These are phyloP conservation scores for Diarsia rubi DNA, from an alignment of 2,888 invertebrate genomes.

Conservation along the genomic window DNA sequence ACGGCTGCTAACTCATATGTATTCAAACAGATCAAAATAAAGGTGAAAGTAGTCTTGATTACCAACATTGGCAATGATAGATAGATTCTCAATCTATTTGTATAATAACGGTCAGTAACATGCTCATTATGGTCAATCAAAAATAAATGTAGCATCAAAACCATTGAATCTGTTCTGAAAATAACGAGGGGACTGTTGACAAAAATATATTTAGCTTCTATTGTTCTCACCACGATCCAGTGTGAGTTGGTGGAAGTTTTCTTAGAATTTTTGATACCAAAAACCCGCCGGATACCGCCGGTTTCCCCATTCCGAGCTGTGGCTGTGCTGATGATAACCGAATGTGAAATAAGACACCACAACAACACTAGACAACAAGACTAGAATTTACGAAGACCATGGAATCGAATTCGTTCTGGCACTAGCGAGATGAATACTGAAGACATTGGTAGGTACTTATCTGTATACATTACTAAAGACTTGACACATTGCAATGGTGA, in stretches of 20 bases:
- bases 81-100: conserved; percentile 34
- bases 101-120: conserved; percentile 22
- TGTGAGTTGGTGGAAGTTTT: too few species aligned
- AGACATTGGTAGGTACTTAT: conserved; percentile 10
- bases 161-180: conserved; percentile 16
- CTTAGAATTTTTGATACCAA: too few species aligned
- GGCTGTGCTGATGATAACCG: background rate
- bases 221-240: too few species aligned
- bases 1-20: background rate
- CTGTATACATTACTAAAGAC: conserved; percentile 13
- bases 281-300: too few species aligned
- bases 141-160: conserved; percentile 1
- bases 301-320: background rate
- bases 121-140: conserved; percentile 3
- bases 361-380: too few species aligned
- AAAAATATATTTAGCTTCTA: background rate
- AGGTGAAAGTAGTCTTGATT: conserved; percentile 27
- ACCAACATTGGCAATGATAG: conserved; percentile 8
- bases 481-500: conserved; percentile 12
- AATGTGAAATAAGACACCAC: background rate
- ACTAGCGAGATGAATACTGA: conserved; percentile 2
- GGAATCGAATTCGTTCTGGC: conserved; percentile 11
- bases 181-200: background rate
- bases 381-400: background rate
- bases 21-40: conserved; percentile 1